Evolutionary conservation across 2,113 vertebrate species (phyloP).

Genomic region (Apteryx mantelli): DNA sequence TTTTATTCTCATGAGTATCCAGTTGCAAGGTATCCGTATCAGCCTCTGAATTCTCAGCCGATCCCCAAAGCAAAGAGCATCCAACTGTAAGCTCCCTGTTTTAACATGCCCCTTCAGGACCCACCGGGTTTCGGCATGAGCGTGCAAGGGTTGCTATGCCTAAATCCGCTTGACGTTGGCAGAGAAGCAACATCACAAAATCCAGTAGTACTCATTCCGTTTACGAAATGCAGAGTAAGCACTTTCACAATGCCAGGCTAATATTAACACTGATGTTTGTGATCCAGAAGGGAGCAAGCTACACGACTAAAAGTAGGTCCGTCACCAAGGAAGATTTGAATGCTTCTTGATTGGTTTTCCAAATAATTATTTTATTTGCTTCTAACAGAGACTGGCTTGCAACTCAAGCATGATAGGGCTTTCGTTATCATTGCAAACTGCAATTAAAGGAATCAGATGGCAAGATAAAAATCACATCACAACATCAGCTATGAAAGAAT

Average conservation of each 20-base stretch:
- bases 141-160: neutral
- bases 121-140: neutral
- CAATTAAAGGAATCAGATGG: conserved; percentile 16
- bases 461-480: neutral
- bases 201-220: neutral
- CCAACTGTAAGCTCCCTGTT: neutral
- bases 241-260: neutral
- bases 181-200: conserved; percentile 1
- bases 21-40: conserved; percentile 48
- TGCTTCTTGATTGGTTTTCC: conserved; percentile 44
- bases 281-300: neutral
- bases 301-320: neutral
- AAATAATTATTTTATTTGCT: conserved; percentile 29
- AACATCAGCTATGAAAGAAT: neutral
- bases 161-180: neutral
- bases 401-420: neutral
- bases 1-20: conserved; percentile 59
- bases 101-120: neutral
- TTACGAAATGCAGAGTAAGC: conserved; percentile 5
- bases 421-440: neutral
- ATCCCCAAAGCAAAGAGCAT: neutral
- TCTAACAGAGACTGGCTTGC: neutral
- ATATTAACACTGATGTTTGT: neutral
- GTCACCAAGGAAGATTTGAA: neutral
- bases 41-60: neutral